A percentile compares a stretch with the other conserved stretches of the same genome.
Evolutionary conservation across 2,797 vertebrate species (phyloP).

Genomic region (Numenius phaeopus): DNA sequence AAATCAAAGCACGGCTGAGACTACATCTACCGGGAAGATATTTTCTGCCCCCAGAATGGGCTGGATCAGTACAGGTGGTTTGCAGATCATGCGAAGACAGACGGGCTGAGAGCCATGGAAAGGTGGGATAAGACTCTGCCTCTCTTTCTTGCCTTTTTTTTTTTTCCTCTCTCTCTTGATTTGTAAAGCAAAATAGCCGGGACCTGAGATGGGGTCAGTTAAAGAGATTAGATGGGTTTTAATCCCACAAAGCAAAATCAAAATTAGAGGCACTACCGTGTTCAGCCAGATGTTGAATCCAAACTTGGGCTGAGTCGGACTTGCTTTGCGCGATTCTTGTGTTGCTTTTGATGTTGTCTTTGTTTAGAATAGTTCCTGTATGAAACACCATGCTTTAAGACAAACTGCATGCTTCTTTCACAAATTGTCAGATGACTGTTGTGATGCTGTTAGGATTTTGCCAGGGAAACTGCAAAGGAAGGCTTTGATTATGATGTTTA

Average conservation of each 20-base stretch:
- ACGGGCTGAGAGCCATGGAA: slow-evolving; percentile 79
- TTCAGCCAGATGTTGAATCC: slow-evolving; percentile 68
- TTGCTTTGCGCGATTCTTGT: slow-evolving; percentile 24
- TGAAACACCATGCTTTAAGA: slow-evolving; percentile 26
- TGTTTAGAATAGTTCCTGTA: slow-evolving; percentile 65
- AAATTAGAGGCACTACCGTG: slow-evolving; percentile 18
- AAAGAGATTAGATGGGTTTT: slow-evolving; percentile 4
- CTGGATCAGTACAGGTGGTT: slow-evolving; percentile 85
- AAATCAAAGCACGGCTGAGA: slow-evolving; percentile 73
- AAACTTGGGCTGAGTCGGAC: slow-evolving; percentile 75
- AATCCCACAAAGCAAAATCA: not conserved
- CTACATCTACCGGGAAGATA: slow-evolving; percentile 56
- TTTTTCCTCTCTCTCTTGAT: not conserved
- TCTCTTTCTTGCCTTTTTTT: not conserved
- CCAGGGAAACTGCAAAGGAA: slow-evolving; percentile 52
- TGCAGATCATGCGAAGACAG: slow-evolving; percentile 68
- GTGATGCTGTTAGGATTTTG: slow-evolving; percentile 42
- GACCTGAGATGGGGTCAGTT: slow-evolving; percentile 28
- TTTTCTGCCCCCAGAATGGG: slow-evolving; percentile 68
- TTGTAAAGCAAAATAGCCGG: slow-evolving; percentile 13
- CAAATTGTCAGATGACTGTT: slow-evolving; percentile 56
- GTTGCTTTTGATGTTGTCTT: slow-evolving; percentile 69
- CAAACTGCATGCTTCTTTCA: slow-evolving; percentile 30
- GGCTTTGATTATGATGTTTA: slow-evolving; percentile 35
- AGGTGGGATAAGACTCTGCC: slow-evolving; percentile 75